These are phyloP conservation scores for Novumbra hubbsi DNA, from an alignment of 2,797 vertebrate species.

Conservation along the genomic window DNA sequence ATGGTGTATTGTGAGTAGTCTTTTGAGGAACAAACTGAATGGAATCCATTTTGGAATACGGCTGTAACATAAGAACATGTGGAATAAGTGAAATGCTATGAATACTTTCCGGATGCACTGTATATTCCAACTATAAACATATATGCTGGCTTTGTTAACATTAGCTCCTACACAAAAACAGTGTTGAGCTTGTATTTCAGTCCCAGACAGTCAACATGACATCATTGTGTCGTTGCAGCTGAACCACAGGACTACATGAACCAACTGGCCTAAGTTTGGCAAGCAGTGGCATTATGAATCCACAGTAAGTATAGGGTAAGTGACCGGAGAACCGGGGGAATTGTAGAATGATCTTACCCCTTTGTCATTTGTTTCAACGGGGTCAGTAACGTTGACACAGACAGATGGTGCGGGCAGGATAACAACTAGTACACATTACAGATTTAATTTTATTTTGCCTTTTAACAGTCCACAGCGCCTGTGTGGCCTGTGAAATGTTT, in stretches of 20 bases:
- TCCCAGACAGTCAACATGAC: neutral
- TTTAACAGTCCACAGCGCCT: neutral
- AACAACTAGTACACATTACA: neutral
- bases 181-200: neutral
- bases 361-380: neutral
- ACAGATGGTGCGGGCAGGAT: neutral
- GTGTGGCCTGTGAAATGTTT: neutral
- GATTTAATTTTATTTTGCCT: neutral
- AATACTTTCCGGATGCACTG: no score
- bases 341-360: neutral
- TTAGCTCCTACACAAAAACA: neutral
- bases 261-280: neutral
- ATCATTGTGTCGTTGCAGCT: neutral
- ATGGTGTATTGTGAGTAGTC: no score
- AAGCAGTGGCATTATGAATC: neutral
- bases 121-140: no score
- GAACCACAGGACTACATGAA: neutral
- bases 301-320: slow-evolving; percentile 1
- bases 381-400: neutral
- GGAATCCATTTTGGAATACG: no score
- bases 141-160: neutral
- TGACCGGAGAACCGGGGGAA: neutral
- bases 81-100: no score
- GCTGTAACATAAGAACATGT: no score
- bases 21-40: no score